phyloP scores from a whole-genome alignment of 1,140 invertebrate species.

The Magallana ariakensis region DNA sequence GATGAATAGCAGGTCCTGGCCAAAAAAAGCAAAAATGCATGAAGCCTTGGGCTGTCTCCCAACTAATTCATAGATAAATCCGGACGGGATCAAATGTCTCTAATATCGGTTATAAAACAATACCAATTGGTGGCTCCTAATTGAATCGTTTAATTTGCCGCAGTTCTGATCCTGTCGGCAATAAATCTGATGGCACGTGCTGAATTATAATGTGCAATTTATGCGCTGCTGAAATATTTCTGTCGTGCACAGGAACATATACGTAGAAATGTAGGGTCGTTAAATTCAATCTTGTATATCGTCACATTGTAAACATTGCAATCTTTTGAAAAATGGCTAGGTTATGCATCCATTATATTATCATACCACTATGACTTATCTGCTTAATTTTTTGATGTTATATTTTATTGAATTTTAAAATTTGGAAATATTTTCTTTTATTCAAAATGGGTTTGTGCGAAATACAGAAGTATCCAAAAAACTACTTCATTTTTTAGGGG shows the following conservation, averaged over 20 bases:
- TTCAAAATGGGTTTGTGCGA: too few species aligned
- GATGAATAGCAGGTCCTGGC: neutral
- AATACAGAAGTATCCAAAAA: too few species aligned
- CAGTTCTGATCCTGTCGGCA: conserved; percentile 8
- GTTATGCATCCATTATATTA: too few species aligned
- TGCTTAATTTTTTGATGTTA: too few species aligned
- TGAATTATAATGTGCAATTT: conserved; percentile 4
- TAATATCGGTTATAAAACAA: conserved; percentile 20
- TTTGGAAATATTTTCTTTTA: too few species aligned
- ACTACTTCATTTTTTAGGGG: too few species aligned
- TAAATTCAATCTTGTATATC: too few species aligned
- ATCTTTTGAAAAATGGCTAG: too few species aligned
- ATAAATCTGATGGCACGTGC: neutral
- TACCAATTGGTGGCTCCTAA: neutral
- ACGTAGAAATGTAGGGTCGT: too few species aligned
- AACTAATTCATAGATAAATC: conserved; percentile 23
- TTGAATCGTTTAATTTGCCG: conserved; percentile 24
- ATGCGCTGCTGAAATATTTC: neutral
- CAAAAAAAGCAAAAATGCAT: conserved; percentile 28
- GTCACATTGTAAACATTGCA: too few species aligned
- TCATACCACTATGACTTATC: too few species aligned
- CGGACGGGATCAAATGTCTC: neutral
- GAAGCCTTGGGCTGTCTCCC: neutral
- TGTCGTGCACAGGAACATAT: neutral
- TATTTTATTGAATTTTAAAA: too few species aligned